A percentile compares a stretch with the other conserved stretches of the same genome.
Evolutionary conservation across 2,113 vertebrate species (phyloP).

Genomic region (Burhinus bistriatus): DNA sequence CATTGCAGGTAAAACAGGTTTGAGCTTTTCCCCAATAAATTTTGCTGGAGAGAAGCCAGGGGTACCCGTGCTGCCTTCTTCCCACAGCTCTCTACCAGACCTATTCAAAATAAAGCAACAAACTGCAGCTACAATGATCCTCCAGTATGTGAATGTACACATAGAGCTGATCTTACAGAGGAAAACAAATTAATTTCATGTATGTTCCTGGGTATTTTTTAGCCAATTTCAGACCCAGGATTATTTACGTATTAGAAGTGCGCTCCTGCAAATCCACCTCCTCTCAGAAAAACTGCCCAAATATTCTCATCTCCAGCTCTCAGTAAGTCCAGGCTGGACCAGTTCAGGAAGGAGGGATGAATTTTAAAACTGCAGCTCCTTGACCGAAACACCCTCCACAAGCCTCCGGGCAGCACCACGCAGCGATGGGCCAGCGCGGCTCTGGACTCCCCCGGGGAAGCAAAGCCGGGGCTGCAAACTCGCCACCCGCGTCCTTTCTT

Average conservation of each 20-base stretch:
- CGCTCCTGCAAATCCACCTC: neutral
- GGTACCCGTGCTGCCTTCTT: rapidly evolving
- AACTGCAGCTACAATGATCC: rapidly evolving
- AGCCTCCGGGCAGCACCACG: too few species aligned
- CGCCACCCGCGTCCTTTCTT: neutral
- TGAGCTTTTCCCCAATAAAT: neutral
- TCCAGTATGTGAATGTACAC: rapidly evolving
- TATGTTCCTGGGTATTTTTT: neutral
- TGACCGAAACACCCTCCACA: too few species aligned
- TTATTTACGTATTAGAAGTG: too few species aligned
- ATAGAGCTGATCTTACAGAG: too few species aligned
- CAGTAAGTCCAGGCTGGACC: neutral
- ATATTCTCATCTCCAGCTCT: neutral
- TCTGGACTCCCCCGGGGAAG: neutral
- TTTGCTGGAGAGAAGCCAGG: neutral
- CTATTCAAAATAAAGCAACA: neutral
- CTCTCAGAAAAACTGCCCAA: neutral
- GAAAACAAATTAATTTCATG: rapidly evolving
- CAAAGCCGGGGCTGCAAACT: neutral
- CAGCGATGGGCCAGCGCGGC: too few species aligned
- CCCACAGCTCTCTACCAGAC: neutral
- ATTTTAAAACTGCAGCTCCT: neutral
- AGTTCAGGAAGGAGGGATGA: neutral
- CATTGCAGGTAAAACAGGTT: neutral
- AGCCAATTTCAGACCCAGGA: neutral